Conservation (phyloP, 2,888 invertebrate genomes). For the Bugulina stolonifera region DNA sequence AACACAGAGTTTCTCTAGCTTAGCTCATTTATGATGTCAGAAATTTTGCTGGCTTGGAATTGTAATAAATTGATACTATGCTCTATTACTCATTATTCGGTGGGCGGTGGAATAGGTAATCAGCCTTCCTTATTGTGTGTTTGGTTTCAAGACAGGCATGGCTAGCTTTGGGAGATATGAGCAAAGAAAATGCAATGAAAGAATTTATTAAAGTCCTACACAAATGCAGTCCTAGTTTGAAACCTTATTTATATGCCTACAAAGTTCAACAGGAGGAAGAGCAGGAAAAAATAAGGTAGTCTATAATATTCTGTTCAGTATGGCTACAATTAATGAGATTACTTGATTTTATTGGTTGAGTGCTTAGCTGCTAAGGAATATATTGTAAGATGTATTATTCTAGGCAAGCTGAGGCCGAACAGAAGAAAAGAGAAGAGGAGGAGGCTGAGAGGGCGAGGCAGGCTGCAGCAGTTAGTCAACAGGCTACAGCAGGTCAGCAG, state of each 20-base stretch:
- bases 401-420: constrained; percentile 63
- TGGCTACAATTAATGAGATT: no score
- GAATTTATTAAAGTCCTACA: constrained; percentile 85
- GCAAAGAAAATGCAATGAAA: constrained; percentile 79
- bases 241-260: constrained; percentile 83
- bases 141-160: constrained; percentile 67
- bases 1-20: no score
- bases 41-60: no score
- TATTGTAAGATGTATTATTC: constrained; percentile 18
- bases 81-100: no score
- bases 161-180: constrained; percentile 81
- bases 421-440: constrained; percentile 44
- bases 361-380: not conserved
- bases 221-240: constrained; percentile 79
- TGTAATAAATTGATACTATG: no score
- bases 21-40: no score
- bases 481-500: not conserved
- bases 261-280: constrained; percentile 79
- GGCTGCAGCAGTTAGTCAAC: not conserved
- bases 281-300: constrained; percentile 63
- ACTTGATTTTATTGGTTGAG: not conserved
- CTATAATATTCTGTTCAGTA: no score
- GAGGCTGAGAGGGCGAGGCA: constrained; percentile 39
- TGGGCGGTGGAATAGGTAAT: not conserved
- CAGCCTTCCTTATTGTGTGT: not conserved